phyloP scores from a whole-genome alignment of 2,888 invertebrate species.

The Physocephala rufipes region DNA sequence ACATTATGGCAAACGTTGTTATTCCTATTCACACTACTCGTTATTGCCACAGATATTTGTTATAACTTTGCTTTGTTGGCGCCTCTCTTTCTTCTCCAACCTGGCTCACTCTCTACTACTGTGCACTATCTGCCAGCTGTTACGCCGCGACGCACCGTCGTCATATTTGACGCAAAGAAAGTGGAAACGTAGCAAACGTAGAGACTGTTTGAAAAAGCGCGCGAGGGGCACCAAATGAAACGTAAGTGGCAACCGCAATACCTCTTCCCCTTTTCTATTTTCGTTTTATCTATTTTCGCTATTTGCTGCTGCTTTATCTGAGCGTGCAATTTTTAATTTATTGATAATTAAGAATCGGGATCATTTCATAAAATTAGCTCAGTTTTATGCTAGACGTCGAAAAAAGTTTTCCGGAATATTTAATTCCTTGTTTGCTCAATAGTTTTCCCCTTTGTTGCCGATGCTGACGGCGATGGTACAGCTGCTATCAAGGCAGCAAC shows the following conservation, averaged over 20 bases:
- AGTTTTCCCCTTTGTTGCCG: too few species aligned
- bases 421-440: slow-evolving; percentile 28
- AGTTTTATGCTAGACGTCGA: slow-evolving; percentile 45
- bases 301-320: background rate
- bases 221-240: slow-evolving; percentile 5
- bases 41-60: too few species aligned
- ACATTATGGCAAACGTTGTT: too few species aligned
- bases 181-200: slow-evolving; percentile 10
- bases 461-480: too few species aligned
- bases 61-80: too few species aligned
- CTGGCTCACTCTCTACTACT: background rate
- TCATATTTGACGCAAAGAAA: slow-evolving; percentile 19
- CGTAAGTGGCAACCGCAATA: slow-evolving; percentile 7
- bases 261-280: background rate
- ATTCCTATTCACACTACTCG: too few species aligned
- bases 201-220: slow-evolving; percentile 22
- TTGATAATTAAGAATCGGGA: slow-evolving; percentile 55
- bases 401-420: slow-evolving; percentile 28
- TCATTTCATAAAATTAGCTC: slow-evolving; percentile 57
- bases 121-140: background rate
- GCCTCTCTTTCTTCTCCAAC: slow-evolving; percentile 1
- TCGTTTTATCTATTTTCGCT: background rate
- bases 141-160: slow-evolving; percentile 7
- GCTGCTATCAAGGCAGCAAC: too few species aligned
- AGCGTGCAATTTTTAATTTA: slow-evolving; percentile 40